Base-by-base conservation (phyloP, 2,797 vertebrate species). In the Chromis chromis region DNA sequence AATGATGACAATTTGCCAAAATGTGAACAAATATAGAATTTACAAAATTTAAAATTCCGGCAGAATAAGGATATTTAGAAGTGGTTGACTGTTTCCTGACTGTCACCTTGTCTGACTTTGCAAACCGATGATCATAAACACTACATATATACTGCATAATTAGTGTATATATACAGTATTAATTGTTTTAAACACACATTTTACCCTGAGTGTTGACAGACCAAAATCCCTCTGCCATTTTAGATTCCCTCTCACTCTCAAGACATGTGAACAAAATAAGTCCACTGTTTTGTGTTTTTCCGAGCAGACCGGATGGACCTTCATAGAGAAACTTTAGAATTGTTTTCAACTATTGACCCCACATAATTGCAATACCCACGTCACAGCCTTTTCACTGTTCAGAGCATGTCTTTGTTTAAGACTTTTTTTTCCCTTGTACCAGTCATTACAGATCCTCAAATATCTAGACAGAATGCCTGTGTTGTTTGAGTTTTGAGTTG, bases 281-380 rank as follows among this genome's bases (percentile, higher is more conserved):
- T 57, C 42, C 76, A 90, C 81, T 69, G 89, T 83, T 83, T 91
- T 79, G 76, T 75, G 66, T 88, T 89, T 55, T 61, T 27, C 58
- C n/a, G 13, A 73, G 63, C 78, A 86, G 85, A 87, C 81, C 74
- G 78, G 36, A 65, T 82, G 78, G 75, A 89, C 77, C 84, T 84
- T 70, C 53, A 36, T 3, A 52, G 39, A 73, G 84, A 84, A 89
- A 86, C 60, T 4, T 56, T 65, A 86, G 68, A 81, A 69, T 27
- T 24, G 63, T 83, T 75, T 78, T 36, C 31, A 76, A 53, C 55
- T 54, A 56, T 66, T 70, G 63, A 73, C 50, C 62, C 40, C 49
- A 46, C 39, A 39, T 40, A 22, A 33, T 33, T 65, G 58, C 31
- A 33, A 44, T 28, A 65, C 62, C 25, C 42, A 40, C 0, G 4